Evolutionary conservation across 2,113 vertebrate species (phyloP).

Genomic region (Nothocercus nigrocapillus): DNA sequence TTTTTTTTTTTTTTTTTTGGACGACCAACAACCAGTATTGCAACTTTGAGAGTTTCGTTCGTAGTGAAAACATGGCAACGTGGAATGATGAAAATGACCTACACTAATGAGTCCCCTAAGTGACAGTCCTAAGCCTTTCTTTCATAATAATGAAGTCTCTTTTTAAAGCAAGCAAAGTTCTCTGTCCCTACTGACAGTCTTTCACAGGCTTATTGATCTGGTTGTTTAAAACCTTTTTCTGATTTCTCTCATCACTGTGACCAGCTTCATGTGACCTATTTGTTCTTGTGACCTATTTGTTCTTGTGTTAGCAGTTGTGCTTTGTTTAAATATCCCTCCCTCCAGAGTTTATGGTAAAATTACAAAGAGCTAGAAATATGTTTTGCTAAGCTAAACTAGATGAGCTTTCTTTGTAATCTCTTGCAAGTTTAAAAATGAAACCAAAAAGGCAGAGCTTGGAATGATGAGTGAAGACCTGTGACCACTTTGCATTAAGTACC

Average conservation of each 20-base stretch:
- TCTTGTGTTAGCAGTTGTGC: background rate
- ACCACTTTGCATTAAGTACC: background rate
- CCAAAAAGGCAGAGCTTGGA: background rate
- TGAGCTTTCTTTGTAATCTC: background rate
- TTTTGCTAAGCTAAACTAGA: background rate
- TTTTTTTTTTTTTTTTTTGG: background rate
- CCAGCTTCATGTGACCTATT: background rate
- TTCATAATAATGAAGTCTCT: conserved; percentile 23
- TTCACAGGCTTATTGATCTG: background rate
- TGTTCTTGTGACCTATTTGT: background rate
- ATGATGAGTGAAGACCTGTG: background rate
- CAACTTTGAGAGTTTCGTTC: background rate
- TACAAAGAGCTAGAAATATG: background rate
- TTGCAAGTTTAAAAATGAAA: background rate
- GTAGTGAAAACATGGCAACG: background rate
- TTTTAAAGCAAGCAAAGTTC: background rate
- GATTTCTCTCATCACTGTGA: background rate
- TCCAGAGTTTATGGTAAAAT: background rate
- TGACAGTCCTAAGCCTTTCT: conserved; percentile 7
- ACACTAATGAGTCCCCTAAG: conserved; percentile 24
- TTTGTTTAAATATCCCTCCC: background rate
- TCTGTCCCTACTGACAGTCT: background rate
- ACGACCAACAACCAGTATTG: background rate
- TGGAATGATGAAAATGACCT: background rate
- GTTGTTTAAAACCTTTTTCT: background rate